A percentile compares a stretch with the other conserved stretches of the same genome.
These are phyloP conservation scores for Chiloscyllium punctatum DNA, from an alignment of 2,797 vertebrate genomes.

Conservation along the genomic window DNA sequence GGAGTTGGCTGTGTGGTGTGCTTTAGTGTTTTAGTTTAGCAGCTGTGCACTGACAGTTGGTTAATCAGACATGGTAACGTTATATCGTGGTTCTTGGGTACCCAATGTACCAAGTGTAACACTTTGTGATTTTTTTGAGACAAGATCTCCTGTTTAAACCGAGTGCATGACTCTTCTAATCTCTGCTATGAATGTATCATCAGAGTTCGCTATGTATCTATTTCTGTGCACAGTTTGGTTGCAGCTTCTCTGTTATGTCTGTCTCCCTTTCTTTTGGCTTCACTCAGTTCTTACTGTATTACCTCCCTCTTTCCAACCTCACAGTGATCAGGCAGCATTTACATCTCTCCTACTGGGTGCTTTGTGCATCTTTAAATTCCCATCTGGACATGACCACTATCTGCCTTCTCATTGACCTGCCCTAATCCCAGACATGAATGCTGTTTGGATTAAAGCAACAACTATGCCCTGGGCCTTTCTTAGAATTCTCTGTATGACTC, in stretches of 20 bases:
- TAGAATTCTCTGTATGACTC: background rate
- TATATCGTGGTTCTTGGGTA: background rate
- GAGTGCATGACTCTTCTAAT: background rate
- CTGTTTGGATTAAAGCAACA: background rate
- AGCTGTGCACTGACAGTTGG: background rate
- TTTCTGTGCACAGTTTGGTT: background rate
- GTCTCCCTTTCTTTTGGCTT: background rate
- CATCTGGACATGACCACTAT: background rate
- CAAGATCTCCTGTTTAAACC: background rate
- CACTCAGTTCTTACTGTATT: background rate
- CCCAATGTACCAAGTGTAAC: background rate
- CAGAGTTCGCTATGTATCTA: background rate
- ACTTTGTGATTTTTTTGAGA: background rate
- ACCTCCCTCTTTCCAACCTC: background rate
- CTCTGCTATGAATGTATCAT: background rate
- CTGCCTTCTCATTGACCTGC: background rate
- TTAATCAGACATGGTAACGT: background rate
- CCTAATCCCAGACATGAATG: background rate
- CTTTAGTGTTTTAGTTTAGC: background rate
- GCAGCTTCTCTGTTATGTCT: background rate
- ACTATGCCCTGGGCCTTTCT: background rate
- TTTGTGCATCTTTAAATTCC: background rate
- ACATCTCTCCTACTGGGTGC: background rate
- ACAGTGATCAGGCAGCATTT: background rate
- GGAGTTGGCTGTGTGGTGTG: background rate